Conservation (phyloP, 1,140 invertebrate genomes). For the Drosophila neocordata region DNA sequence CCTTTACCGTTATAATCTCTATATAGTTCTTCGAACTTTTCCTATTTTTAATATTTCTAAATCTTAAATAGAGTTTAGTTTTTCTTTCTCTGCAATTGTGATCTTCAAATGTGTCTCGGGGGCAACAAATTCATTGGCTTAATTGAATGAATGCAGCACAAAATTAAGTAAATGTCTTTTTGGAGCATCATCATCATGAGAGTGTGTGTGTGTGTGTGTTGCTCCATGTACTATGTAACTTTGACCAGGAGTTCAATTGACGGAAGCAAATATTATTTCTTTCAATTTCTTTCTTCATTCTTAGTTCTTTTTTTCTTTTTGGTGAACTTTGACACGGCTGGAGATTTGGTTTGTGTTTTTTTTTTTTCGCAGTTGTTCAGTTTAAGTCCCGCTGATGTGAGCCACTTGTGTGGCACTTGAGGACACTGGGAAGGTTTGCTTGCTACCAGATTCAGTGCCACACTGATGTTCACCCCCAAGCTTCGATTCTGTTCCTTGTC, state of each 20-base stretch:
- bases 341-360: conserved; percentile 27
- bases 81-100: conserved; percentile 20
- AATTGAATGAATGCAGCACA: conserved; percentile 82
- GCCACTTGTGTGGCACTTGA: conserved; percentile 81
- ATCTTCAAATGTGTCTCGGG: conserved; percentile 43
- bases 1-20: too few species aligned
- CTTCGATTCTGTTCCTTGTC: neutral
- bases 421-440: conserved; percentile 28
- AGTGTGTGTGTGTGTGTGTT: neutral
- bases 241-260: conserved; percentile 42
- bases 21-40: too few species aligned
- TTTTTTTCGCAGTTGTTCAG: conserved; percentile 39
- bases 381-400: conserved; percentile 76
- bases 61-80: conserved; percentile 5
- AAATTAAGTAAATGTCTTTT: conserved; percentile 74
- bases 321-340: conserved; percentile 63
- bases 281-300: conserved; percentile 73
- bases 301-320: conserved; percentile 51
- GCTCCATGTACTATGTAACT: neutral
- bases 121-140: conserved; percentile 82
- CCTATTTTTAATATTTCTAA: conserved; percentile 7
- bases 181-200: conserved; percentile 32
- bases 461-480: conserved; percentile 61
- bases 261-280: neutral
- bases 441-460: neutral